These are phyloP conservation scores for Coturnix japonica DNA, from an alignment of 2,113 vertebrate species.

Conservation along the genomic window DNA sequence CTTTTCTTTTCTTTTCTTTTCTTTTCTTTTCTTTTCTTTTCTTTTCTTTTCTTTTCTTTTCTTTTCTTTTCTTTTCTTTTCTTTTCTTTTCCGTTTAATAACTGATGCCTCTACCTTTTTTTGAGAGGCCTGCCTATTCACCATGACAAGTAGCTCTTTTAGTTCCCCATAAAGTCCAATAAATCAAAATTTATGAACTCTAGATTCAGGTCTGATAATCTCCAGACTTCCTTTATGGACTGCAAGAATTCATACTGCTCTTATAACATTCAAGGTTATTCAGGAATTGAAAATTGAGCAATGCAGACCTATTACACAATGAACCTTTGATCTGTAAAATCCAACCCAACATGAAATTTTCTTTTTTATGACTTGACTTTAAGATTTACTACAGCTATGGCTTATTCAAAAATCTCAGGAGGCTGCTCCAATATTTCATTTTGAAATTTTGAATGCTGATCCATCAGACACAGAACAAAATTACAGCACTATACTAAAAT, in stretches of 20 bases:
- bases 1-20: too few relatives aligned
- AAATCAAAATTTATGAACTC: not conserved
- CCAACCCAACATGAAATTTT: slow-evolving; percentile 29
- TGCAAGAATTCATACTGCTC: slow-evolving; percentile 24
- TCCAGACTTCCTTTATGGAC: slow-evolving; percentile 22
- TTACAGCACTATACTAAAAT: slow-evolving; percentile 45
- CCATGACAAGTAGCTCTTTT: not conserved
- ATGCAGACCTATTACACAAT: slow-evolving; percentile 35
- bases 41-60: too few relatives aligned
- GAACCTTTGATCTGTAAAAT: slow-evolving; percentile 57
- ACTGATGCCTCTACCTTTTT: not conserved
- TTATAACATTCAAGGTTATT: not conserved
- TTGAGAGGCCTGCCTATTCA: not conserved
- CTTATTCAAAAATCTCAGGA: slow-evolving; percentile 51
- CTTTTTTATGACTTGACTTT: slow-evolving; percentile 32
- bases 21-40: too few relatives aligned
- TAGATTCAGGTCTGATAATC: slow-evolving; percentile 32
- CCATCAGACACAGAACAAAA: slow-evolving; percentile 50
- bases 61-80: too few relatives aligned
- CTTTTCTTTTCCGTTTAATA: not conserved
- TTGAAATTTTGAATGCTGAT: slow-evolving; percentile 47
- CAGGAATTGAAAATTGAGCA: slow-evolving; percentile 51
- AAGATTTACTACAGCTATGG: slow-evolving; percentile 60
- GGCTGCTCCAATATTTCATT: slow-evolving; percentile 49
- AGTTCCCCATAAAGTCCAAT: not conserved